Percentiles rank a stretch among this genome's conserved stretches.
These are phyloP conservation scores for Callaeas wilsoni DNA, from an alignment of 2,113 vertebrate species.

Conservation along the genomic window DNA sequence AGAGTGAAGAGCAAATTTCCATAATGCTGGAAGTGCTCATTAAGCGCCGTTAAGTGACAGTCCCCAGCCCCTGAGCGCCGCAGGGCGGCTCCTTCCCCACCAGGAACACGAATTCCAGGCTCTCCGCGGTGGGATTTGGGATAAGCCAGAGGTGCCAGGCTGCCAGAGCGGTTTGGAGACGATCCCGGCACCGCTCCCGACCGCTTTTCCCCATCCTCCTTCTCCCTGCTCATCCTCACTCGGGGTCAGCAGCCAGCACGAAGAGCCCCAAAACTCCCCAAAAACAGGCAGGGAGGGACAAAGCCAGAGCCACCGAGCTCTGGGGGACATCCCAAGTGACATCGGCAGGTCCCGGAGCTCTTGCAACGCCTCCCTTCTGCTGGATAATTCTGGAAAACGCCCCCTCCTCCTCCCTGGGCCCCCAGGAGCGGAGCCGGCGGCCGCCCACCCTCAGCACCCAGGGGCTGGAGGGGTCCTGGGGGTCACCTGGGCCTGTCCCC, in stretches of 20 bases:
- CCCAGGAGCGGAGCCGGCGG: fast-evolving
- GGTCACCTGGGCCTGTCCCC: neutral
- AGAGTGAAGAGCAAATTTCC: conserved; percentile 39
- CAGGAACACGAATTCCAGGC: fast-evolving
- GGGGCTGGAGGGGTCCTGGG: neutral
- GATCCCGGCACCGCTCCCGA: fast-evolving
- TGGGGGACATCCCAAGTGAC: fast-evolving
- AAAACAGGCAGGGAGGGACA: fast-evolving
- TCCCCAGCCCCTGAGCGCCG: neutral
- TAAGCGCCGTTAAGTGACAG: neutral
- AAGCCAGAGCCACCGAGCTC: neutral
- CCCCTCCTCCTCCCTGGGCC: neutral
- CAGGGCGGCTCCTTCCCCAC: neutral
- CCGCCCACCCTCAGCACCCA: neutral
- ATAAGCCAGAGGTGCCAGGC: neutral
- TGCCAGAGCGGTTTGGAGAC: fast-evolving
- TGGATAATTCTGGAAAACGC: neutral
- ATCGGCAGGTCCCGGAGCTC: neutral
- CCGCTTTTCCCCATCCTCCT: neutral
- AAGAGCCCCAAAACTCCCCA: neutral
- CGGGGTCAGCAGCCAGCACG: fast-evolving
- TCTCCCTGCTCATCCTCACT: fast-evolving
- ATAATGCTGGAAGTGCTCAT: neutral
- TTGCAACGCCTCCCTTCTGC: fast-evolving
- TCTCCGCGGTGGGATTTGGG: neutral